These are phyloP conservation scores for Brachionus manjavacas DNA, from an alignment of 1,140 invertebrate species.

Conservation along the genomic window DNA sequence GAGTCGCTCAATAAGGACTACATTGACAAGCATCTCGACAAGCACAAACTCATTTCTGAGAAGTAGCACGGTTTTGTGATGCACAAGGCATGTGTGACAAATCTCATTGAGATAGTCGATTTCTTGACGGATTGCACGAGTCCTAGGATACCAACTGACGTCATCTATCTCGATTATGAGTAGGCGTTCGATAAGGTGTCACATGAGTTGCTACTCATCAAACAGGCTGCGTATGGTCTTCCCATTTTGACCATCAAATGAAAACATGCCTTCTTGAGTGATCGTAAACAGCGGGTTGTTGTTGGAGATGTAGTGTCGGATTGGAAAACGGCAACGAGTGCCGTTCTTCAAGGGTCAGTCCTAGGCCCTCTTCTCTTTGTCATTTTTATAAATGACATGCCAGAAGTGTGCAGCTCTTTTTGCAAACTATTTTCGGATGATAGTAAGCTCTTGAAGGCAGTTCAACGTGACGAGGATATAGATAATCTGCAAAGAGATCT, in stretches of 20 bases:
- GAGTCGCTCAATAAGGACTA: not conserved
- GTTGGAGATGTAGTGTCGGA: not conserved
- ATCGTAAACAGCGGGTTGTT: not conserved
- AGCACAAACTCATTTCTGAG: not conserved
- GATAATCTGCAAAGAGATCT: no score
- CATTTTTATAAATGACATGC: constrained; percentile 2
- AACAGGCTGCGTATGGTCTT: not conserved
- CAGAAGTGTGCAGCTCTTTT: not conserved
- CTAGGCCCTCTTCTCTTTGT: not conserved
- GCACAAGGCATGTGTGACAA: no score
- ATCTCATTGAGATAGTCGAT: no score
- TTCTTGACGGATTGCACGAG: not conserved
- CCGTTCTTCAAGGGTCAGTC: not conserved
- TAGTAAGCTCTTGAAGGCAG: no score
- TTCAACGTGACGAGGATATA: no score
- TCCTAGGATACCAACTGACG: not conserved
- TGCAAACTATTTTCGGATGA: constrained; percentile 21
- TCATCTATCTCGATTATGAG: not conserved
- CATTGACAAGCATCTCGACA: not conserved
- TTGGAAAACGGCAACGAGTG: not conserved
- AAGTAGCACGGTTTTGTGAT: not conserved
- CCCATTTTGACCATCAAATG: not conserved
- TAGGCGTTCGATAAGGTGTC: no score
- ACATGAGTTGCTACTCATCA: not conserved
- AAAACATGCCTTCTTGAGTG: not conserved